A percentile compares a stretch with the other conserved stretches of the same genome.
Conservation (phyloP, 2,797 vertebrate species). For the Myotis findleyi region DNA sequence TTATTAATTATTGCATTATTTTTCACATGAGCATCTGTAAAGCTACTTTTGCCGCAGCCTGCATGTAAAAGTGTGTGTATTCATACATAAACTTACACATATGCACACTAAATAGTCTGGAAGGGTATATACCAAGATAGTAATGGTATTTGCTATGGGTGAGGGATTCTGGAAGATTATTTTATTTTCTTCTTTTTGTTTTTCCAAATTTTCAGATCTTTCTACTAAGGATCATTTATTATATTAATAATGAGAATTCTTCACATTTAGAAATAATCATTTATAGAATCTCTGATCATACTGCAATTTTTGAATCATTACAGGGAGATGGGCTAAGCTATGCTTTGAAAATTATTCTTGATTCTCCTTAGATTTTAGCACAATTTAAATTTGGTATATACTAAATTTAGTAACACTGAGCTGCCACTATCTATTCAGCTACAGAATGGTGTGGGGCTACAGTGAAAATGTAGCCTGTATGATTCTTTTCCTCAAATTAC, state of each 20-base stretch:
- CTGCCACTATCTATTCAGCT: not conserved
- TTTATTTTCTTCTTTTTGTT: constrained; percentile 20
- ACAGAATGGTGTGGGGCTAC: not conserved
- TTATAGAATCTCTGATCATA: not conserved
- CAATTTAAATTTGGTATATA: not conserved
- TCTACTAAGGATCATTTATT: not conserved
- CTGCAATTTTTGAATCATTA: constrained; percentile 17
- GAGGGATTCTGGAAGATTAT: not conserved
- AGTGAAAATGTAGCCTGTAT: not conserved
- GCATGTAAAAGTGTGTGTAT: not conserved
- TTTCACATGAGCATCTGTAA: not conserved
- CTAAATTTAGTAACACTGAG: not conserved
- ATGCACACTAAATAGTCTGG: not conserved
- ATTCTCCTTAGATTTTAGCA: constrained; percentile 3
- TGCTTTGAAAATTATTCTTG: not conserved
- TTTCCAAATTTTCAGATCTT: constrained; percentile 18
- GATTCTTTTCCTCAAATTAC: constrained; percentile 29
- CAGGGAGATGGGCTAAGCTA: not conserved
- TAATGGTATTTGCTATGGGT: not conserved
- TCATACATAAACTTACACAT: not conserved
- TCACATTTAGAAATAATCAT: constrained; percentile 21
- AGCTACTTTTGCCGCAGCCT: not conserved
- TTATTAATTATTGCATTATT: not conserved
- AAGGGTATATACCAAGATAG: not conserved
- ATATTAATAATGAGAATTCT: not conserved